These are phyloP conservation scores for Phyllostomus discolor DNA, from an alignment of 2,113 vertebrate species.

Conservation along the genomic window DNA sequence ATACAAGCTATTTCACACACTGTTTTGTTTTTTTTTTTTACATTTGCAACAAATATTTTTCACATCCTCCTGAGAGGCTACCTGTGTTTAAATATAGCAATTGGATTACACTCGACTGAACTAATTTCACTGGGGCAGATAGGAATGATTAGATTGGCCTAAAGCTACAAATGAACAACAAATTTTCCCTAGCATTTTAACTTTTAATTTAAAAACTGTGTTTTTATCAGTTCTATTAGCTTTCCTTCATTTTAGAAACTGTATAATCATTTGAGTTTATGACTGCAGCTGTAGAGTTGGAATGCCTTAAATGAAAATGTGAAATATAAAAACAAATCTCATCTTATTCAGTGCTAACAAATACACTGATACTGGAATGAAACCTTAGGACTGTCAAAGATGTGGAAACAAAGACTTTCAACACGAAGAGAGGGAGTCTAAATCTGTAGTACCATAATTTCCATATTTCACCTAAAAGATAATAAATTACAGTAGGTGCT, in stretches of 20 bases:
- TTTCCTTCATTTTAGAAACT: slow-evolving; percentile 62
- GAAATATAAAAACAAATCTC: slow-evolving; percentile 38
- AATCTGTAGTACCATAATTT: slow-evolving; percentile 20
- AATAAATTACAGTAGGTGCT: neutral
- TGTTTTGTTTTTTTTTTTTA: neutral
- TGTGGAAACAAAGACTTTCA: neutral
- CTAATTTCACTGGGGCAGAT: slow-evolving; percentile 21
- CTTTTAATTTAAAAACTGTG: slow-evolving; percentile 63
- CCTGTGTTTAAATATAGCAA: slow-evolving; percentile 17
- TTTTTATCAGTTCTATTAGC: slow-evolving; percentile 46
- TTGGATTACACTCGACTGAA: slow-evolving; percentile 3
- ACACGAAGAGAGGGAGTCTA: neutral
- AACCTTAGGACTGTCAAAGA: neutral
- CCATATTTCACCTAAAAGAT: slow-evolving; percentile 13
- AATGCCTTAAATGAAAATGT: slow-evolving; percentile 55
- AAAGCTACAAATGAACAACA: slow-evolving; percentile 20
- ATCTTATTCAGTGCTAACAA: neutral
- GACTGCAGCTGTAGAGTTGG: slow-evolving; percentile 50
- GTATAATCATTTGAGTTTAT: slow-evolving; percentile 63
- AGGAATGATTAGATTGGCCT: neutral
- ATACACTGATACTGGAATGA: slow-evolving; percentile 4
- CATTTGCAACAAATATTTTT: slow-evolving; percentile 38
- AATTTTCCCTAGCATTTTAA: slow-evolving; percentile 26
- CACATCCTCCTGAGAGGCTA: neutral
- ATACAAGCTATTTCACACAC: slow-evolving; percentile 9